A percentile compares a stretch with the other conserved stretches of the same genome.
phyloP scores from a whole-genome alignment of 2,888 invertebrate species.

The Chrysodeixis includens region DNA sequence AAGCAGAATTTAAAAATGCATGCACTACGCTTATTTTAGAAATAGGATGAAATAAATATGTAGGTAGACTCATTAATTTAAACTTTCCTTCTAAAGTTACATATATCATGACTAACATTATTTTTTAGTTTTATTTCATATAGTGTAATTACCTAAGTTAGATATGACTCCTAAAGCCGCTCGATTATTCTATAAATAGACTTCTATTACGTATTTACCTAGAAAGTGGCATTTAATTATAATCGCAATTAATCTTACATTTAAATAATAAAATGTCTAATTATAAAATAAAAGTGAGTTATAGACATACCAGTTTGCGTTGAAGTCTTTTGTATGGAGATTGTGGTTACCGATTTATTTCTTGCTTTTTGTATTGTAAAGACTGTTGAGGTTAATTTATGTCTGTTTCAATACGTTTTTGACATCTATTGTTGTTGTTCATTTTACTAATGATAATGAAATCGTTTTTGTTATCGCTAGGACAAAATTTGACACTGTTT shows the following conservation, averaged over 20 bases:
- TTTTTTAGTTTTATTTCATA: not conserved
- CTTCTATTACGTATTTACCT: not conserved
- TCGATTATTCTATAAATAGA: not conserved
- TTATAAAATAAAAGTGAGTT: not conserved
- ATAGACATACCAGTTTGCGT: slow-evolving; percentile 43
- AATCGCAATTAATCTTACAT: slow-evolving; percentile 5
- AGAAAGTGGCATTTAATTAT: slow-evolving; percentile 17
- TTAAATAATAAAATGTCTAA: not conserved
- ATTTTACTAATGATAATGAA: not conserved
- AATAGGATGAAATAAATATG: too few species aligned
- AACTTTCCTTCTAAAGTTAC: not conserved
- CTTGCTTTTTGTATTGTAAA: not conserved
- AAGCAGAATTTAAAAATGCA: too few species aligned
- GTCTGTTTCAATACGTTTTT: not conserved
- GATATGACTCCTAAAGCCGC: not conserved
- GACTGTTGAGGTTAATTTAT: not conserved
- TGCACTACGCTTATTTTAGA: too few species aligned
- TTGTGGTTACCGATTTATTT: not conserved
- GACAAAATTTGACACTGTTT: not conserved
- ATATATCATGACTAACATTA: not conserved
- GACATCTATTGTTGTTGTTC: not conserved
- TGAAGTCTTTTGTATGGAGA: slow-evolving; percentile 60
- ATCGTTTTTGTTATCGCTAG: not conserved
- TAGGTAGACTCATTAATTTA: too few species aligned
- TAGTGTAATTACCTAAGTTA: not conserved